These are phyloP conservation scores for Carcinoscorpius rotundicauda DNA, from an alignment of 1,140 invertebrate genomes.

Conservation along the genomic window DNA sequence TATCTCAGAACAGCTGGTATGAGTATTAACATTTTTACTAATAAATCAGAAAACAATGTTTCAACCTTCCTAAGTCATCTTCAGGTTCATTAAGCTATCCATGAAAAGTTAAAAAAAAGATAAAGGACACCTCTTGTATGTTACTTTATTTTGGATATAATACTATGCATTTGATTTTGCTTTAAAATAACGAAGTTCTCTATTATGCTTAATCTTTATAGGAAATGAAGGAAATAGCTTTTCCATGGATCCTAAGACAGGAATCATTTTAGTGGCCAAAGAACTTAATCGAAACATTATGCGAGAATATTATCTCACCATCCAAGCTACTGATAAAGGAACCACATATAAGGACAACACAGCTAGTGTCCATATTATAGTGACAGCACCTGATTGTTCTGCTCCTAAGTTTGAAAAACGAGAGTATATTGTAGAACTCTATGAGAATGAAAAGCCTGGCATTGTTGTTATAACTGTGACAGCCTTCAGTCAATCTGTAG, in stretches of 20 bases:
- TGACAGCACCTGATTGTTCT: constrained; percentile 78
- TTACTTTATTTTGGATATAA: too few species aligned
- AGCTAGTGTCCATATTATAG: constrained; percentile 67
- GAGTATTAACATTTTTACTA: too few species aligned
- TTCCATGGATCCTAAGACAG: background rate
- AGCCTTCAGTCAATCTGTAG: constrained; percentile 60
- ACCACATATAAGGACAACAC: constrained; percentile 57
- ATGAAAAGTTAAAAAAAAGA: too few species aligned
- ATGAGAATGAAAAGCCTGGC: constrained; percentile 66
- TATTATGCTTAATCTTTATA: too few species aligned
- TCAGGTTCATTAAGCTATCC: too few species aligned
- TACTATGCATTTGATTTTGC: too few species aligned
- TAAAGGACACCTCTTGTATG: too few species aligned
- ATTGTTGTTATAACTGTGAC: constrained; percentile 61
- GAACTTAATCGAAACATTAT: constrained; percentile 52
- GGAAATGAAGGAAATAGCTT: background rate
- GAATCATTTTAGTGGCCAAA: constrained; percentile 53
- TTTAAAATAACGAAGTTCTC: too few species aligned
- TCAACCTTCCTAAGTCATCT: too few species aligned
- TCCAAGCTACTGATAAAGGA: constrained; percentile 70
- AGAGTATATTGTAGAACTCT: constrained; percentile 60
- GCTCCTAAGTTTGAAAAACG: constrained; percentile 59
- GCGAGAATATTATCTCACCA: constrained; percentile 64
- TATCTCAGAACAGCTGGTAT: too few species aligned
- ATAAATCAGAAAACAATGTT: too few species aligned